Evolutionary conservation across 2,888 invertebrate genomes (phyloP).

Genomic region (Plusia festucae): DNA sequence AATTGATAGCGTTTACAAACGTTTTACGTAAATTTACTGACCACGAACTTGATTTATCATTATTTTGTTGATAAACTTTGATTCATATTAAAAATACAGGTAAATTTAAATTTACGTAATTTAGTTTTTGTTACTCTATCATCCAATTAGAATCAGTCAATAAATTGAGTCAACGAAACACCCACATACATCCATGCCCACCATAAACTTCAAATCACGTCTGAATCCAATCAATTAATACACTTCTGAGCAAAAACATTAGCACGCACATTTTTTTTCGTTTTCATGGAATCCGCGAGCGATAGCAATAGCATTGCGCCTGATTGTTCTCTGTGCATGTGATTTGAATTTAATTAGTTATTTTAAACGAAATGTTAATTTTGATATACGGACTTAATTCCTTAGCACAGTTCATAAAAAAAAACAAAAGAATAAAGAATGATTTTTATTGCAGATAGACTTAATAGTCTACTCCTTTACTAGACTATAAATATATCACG

Average conservation of each 20-base stretch:
- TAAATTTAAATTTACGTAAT: background rate
- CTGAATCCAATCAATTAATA: slow-evolving; percentile 16
- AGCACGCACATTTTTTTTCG: slow-evolving; percentile 15
- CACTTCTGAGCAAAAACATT: slow-evolving; percentile 22
- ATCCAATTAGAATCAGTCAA: background rate
- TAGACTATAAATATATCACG: background rate
- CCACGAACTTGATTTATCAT: too few species aligned
- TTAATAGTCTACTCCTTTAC: background rate
- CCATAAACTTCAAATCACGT: slow-evolving; percentile 2
- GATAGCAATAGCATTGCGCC: too few species aligned
- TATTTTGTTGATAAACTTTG: too few species aligned
- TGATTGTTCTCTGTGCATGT: too few species aligned
- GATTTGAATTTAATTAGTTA: too few species aligned
- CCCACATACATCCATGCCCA: background rate
- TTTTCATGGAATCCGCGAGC: too few species aligned
- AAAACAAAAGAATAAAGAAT: background rate
- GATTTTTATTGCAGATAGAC: background rate
- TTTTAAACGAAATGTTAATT: too few species aligned
- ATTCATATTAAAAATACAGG: too few species aligned
- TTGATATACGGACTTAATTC: too few species aligned
- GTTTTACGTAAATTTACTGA: slow-evolving; percentile 26
- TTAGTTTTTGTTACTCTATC: background rate
- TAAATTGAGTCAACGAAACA: slow-evolving; percentile 1
- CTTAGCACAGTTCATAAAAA: too few species aligned
- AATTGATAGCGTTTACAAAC: slow-evolving; percentile 1